Evolutionary conservation across 2,113 vertebrate species (phyloP), one percentile per base, ranked within the genome.

Genomic region (Crocuta crocuta): DNA sequence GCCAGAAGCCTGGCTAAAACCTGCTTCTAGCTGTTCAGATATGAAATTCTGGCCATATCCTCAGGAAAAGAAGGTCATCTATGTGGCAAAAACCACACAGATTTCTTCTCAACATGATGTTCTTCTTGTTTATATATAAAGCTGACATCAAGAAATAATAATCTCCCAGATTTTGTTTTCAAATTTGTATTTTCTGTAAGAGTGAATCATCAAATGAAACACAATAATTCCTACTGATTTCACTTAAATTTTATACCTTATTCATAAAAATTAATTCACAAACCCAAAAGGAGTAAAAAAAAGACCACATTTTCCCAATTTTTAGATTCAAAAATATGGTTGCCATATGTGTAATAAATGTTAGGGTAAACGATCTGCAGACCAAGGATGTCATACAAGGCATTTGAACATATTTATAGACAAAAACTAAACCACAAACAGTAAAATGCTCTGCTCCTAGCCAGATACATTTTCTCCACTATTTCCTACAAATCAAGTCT

Each of bases 191-290:
- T 94, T 4, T 94, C 73, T 53, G 12, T 91, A 89, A 93, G 10
- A 90, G 5, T 93, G 6, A 96, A 84, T 90, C 87, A 97, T 94
- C 21, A 95, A 94, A 82, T 70, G 2, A 78, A 93, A 91, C 58
- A 55, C 7, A 94, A 3, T 71, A 83, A 95, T 94, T 92, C 45
- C 86, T 80, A 76, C 1, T 79, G 7, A 28, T 93, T 89, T 89
- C 35, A 81, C 63, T 97, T 94, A 76, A 92, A 63, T 78, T 95
- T 90, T 92, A 70, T 21, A 96, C 12, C 35, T 28, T 92, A 79
- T 92, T 94, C 87, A 97, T 81, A 96, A 96, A 97, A 97, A 92
- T 50, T 91, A 87, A 97, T 89, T 68, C 65, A 89, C 26, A 91
- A 83, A 95, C 87, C 48, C 43, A 97, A 26, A 10, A 73, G 35